phyloP scores from a whole-genome alignment of 2,888 invertebrate genomes.

The Lasioglossum villosulum region DNA sequence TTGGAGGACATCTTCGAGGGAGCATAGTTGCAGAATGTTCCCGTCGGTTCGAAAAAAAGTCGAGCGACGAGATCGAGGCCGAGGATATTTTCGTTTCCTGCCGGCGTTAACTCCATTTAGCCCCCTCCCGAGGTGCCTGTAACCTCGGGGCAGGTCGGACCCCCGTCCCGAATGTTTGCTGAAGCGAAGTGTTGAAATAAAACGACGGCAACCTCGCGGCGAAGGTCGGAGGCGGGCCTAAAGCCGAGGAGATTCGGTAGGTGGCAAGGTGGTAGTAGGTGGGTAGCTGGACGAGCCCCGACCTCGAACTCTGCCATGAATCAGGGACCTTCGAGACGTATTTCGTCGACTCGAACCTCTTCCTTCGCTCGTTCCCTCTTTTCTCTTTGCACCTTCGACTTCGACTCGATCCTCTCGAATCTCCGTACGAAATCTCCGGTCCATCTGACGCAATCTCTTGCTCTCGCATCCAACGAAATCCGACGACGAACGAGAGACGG shows the following conservation, averaged over 20 bases:
- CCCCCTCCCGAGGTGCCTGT: background rate
- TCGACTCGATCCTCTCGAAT: background rate
- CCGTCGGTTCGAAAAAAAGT: background rate
- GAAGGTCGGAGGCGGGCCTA: constrained; percentile 81
- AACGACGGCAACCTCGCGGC: constrained; percentile 67
- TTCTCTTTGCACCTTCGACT: constrained; percentile 10
- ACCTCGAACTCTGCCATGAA: constrained; percentile 76
- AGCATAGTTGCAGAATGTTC: background rate
- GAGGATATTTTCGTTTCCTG: constrained; percentile 26
- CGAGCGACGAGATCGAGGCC: background rate
- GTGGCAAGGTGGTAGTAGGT: constrained; percentile 58
- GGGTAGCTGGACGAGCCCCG: constrained; percentile 52
- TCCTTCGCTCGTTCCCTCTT: constrained; percentile 2
- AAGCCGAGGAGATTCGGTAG: constrained; percentile 73
- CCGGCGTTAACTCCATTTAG: background rate
- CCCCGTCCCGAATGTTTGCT: constrained; percentile 74
- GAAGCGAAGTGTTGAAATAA: constrained; percentile 71
- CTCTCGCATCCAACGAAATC: background rate
- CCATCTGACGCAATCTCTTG: background rate
- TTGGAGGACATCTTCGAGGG: background rate
- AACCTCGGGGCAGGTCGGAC: constrained; percentile 75
- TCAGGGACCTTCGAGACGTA: constrained; percentile 72
- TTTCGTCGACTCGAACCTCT: constrained; percentile 21
- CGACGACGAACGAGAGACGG: background rate
- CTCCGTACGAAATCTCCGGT: constrained; percentile 27